Conservation (phyloP, 1,140 invertebrate species). For the Glomeris maerens region DNA sequence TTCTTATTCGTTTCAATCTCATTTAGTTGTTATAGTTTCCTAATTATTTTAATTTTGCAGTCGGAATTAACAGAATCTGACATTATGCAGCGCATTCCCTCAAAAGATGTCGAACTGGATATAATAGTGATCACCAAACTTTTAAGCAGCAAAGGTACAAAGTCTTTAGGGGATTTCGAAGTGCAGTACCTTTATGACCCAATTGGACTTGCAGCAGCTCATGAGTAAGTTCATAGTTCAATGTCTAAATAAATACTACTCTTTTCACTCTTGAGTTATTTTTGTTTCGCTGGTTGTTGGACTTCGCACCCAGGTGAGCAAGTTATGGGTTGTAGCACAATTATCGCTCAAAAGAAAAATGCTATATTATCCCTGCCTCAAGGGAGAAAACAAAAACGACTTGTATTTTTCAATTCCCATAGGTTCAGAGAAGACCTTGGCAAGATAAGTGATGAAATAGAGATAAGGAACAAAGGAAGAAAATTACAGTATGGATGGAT, state of each 20-base stretch:
- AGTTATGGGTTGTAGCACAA: neutral
- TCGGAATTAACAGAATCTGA: slow-evolving; percentile 26
- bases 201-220: slow-evolving; percentile 28
- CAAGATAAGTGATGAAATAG: no score
- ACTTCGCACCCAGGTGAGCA: no score
- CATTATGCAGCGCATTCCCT: slow-evolving; percentile 29
- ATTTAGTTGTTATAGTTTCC: neutral
- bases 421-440: no score
- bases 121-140: slow-evolving; percentile 38
- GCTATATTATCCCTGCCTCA: neutral
- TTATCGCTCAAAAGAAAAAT: neutral
- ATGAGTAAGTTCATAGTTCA: slow-evolving; percentile 31
- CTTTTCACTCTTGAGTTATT: neutral
- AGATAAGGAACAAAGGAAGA: slow-evolving; percentile 1
- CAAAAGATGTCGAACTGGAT: slow-evolving; percentile 33
- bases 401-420: no score
- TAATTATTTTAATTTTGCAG: slow-evolving; percentile 17
- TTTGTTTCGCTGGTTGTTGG: neutral
- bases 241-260: no score
- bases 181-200: slow-evolving; percentile 36
- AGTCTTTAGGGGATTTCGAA: slow-evolving; percentile 36
- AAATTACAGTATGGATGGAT: slow-evolving; percentile 9
- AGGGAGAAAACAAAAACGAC: neutral
- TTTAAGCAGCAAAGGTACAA: slow-evolving; percentile 33
- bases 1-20: neutral